Evolutionary conservation across 2,888 invertebrate species (phyloP).

Genomic region (Hypolimnas misippus): DNA sequence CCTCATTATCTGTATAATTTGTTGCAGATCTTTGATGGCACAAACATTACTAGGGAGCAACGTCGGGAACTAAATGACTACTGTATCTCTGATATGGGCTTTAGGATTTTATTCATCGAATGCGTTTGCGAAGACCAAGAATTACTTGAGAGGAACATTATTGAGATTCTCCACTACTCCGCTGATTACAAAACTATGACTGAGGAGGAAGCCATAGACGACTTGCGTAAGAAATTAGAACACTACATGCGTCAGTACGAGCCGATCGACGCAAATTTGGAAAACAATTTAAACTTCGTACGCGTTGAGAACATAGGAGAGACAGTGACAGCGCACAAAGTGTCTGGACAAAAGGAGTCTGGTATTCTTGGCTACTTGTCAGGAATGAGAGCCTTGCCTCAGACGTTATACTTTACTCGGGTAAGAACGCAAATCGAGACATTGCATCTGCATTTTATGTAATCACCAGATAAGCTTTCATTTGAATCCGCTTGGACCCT

Average conservation of each 20-base stretch:
- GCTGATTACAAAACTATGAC: slow-evolving; percentile 94
- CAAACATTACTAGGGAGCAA: slow-evolving; percentile 93
- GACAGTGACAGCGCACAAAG: slow-evolving; percentile 88
- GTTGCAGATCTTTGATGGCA: slow-evolving; percentile 94
- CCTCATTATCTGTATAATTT: slow-evolving; percentile 32
- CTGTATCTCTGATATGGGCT: slow-evolving; percentile 88
- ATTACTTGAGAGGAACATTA: slow-evolving; percentile 75
- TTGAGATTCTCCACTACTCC: slow-evolving; percentile 92
- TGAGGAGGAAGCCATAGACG: slow-evolving; percentile 89
- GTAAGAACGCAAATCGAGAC: too few relatives aligned
- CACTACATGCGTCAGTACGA: slow-evolving; percentile 94
- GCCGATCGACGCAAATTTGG: slow-evolving; percentile 87
- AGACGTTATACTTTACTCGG: slow-evolving; percentile 95
- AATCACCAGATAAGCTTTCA: slow-evolving; percentile 4
- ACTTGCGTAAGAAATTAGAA: slow-evolving; percentile 91
- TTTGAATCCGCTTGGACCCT: background rate
- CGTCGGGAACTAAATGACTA: slow-evolving; percentile 90
- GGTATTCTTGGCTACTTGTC: slow-evolving; percentile 94
- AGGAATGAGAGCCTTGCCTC: slow-evolving; percentile 91
- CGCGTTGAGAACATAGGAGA: slow-evolving; percentile 84
- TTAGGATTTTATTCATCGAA: slow-evolving; percentile 95
- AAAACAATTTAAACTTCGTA: slow-evolving; percentile 77
- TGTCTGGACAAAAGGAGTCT: slow-evolving; percentile 91
- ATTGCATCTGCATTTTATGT: too few relatives aligned
- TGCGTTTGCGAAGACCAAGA: slow-evolving; percentile 92